A percentile compares a stretch with the other conserved stretches of the same genome.
phyloP scores from a whole-genome alignment of 1,140 invertebrate genomes.

The Lepidotrigona ventralis region DNA sequence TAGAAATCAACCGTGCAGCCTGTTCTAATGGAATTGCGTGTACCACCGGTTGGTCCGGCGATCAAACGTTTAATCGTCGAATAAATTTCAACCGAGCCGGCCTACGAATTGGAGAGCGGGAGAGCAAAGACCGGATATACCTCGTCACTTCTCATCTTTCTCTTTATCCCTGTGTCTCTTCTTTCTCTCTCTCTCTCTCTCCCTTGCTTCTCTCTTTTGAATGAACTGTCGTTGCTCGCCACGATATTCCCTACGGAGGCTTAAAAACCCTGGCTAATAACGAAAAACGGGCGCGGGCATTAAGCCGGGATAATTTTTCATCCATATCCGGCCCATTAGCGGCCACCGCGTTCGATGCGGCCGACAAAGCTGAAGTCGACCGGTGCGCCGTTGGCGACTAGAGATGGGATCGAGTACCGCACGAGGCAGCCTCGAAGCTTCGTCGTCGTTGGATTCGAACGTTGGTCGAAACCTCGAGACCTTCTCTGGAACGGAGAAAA shows the following conservation, averaged over 20 bases:
- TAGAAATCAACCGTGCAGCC: slow-evolving; percentile 55
- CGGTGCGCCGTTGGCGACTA: slow-evolving; percentile 51
- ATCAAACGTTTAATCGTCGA: slow-evolving; percentile 58
- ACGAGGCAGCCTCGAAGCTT: too few relatives aligned
- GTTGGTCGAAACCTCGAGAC: too few relatives aligned
- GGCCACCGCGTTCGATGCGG: slow-evolving; percentile 55
- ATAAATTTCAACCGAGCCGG: slow-evolving; percentile 36
- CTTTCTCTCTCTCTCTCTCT: background rate
- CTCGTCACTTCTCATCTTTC: background rate
- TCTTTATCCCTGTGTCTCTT: background rate
- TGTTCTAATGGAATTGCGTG: slow-evolving; percentile 53
- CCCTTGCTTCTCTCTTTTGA: background rate
- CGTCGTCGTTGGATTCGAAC: too few relatives aligned
- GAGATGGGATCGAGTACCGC: too few relatives aligned
- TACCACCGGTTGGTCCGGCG: slow-evolving; percentile 42
- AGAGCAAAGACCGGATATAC: background rate
- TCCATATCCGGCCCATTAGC: slow-evolving; percentile 65
- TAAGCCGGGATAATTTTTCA: slow-evolving; percentile 67
- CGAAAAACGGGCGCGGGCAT: slow-evolving; percentile 61
- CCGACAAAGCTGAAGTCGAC: slow-evolving; percentile 50
- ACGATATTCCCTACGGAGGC: slow-evolving; percentile 24
- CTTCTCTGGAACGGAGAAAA: too few relatives aligned
- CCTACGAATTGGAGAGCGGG: background rate
- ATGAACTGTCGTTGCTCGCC: slow-evolving; percentile 6
- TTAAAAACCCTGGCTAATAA: slow-evolving; percentile 55